Percentiles rank a stretch among this genome's conserved stretches.
phyloP scores from a whole-genome alignment of 2,888 invertebrate genomes.

The Dynastes tityus region DNA sequence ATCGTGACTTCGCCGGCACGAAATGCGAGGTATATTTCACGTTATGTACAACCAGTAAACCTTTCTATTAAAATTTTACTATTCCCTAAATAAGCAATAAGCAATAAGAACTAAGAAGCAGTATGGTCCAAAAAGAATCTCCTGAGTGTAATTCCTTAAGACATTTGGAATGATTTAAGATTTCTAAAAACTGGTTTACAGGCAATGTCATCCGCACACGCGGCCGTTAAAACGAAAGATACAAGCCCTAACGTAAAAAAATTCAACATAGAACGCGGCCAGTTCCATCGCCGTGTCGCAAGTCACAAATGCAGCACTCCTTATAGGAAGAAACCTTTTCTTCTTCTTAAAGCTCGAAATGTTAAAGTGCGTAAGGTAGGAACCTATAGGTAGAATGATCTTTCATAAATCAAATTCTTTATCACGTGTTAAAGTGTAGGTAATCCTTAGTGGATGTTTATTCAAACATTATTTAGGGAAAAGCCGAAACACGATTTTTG shows the following conservation, averaged over 20 bases:
- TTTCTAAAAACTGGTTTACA: slow-evolving; percentile 20
- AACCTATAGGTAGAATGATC: not conserved
- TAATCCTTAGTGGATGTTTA: slow-evolving; percentile 47
- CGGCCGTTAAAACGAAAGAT: not conserved
- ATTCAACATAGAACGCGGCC: not conserved
- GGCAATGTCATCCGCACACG: not conserved
- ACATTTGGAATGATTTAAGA: slow-evolving; percentile 12
- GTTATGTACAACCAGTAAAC: not conserved
- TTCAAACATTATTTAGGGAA: slow-evolving; percentile 1
- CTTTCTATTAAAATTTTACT: slow-evolving; percentile 13
- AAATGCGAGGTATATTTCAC: not conserved
- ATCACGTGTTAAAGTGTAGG: slow-evolving; percentile 46
- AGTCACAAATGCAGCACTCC: not conserved
- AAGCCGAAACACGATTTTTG: not conserved
- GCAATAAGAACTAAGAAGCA: no score
- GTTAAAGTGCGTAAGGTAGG: not conserved
- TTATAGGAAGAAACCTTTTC: not conserved
- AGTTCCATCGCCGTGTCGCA: not conserved
- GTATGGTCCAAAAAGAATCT: not conserved
- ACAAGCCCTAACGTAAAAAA: slow-evolving; percentile 18
- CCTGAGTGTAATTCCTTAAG: not conserved
- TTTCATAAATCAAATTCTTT: slow-evolving; percentile 42
- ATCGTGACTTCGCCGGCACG: not conserved
- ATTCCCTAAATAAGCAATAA: not conserved
- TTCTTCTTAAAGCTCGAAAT: not conserved